These are phyloP conservation scores for Smutsia gigantea DNA, from an alignment of 2,797 vertebrate genomes.

Conservation along the genomic window DNA sequence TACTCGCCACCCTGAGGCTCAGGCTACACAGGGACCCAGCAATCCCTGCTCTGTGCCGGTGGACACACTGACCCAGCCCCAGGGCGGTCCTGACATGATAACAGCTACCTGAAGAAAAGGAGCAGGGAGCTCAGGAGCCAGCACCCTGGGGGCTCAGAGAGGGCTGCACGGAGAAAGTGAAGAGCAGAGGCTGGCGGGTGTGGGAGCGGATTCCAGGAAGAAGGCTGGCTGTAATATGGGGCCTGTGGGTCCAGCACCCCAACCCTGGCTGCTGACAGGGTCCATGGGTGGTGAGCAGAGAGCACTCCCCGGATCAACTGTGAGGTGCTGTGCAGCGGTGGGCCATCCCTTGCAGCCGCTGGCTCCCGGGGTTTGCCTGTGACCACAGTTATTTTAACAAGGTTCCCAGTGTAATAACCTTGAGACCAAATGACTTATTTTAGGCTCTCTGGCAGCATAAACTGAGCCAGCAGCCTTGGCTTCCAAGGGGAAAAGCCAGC, in stretches of 20 bases:
- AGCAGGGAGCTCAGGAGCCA: background rate
- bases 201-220: background rate
- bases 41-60: background rate
- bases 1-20: background rate
- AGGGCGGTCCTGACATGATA: background rate
- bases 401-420: background rate
- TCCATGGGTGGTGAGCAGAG: background rate
- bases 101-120: background rate
- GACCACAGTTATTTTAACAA: background rate
- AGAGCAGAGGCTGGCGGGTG: background rate
- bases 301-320: background rate
- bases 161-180: background rate
- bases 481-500: background rate
- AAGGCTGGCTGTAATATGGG: background rate
- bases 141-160: background rate
- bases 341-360: background rate
- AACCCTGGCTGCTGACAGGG: rapidly evolving
- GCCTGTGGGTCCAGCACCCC: background rate
- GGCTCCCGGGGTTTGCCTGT: background rate
- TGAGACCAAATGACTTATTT: background rate
- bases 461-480: background rate
- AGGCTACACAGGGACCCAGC: background rate
- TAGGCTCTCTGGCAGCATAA: background rate
- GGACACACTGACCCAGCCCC: background rate
- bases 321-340: background rate